A percentile compares a stretch with the other conserved stretches of the same genome.
These are phyloP conservation scores for Beaufortia kweichowensis DNA, from an alignment of 2,113 vertebrate species.

Conservation along the genomic window DNA sequence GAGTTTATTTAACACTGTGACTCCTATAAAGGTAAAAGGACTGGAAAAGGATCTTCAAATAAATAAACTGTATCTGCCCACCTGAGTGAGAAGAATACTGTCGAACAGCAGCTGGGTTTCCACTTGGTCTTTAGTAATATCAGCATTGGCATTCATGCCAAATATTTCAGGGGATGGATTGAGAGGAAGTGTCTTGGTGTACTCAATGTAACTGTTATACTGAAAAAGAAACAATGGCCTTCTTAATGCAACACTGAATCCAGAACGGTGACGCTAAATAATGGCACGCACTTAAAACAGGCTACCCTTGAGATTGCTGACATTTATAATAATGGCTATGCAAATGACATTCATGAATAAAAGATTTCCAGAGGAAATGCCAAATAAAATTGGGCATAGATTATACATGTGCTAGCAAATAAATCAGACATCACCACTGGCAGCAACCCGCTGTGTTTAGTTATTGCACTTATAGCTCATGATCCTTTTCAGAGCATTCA, in stretches of 20 bases:
- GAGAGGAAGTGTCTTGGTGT: conserved; percentile 81
- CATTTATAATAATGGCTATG: conserved; percentile 80
- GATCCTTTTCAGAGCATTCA: conserved; percentile 69
- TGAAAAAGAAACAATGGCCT: conserved; percentile 58
- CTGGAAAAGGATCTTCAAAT: neutral
- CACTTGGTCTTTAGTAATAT: conserved; percentile 84
- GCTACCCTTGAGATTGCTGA: conserved; percentile 71
- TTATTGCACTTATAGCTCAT: conserved; percentile 67
- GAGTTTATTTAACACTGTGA: neutral
- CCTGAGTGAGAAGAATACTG: conserved; percentile 85
- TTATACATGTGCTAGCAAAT: conserved; percentile 70
- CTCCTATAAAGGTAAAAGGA: too few species aligned
- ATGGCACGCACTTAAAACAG: conserved; percentile 69
- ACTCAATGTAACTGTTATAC: conserved; percentile 81
- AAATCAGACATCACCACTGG: conserved; percentile 65
- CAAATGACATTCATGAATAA: conserved; percentile 78
- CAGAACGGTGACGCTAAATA: conserved; percentile 59
- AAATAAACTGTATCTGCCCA: conserved; percentile 44
- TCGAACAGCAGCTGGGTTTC: conserved; percentile 84
- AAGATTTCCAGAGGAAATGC: conserved; percentile 71
- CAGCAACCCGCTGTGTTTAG: conserved; percentile 61
- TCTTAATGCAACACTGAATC: conserved; percentile 56
- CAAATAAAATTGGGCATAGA: conserved; percentile 72
- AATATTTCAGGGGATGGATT: conserved; percentile 83
- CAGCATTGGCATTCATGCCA: conserved; percentile 86